These are phyloP conservation scores for Mionectes olivaceus DNA, from an alignment of 2,797 vertebrate species.

Conservation along the genomic window DNA sequence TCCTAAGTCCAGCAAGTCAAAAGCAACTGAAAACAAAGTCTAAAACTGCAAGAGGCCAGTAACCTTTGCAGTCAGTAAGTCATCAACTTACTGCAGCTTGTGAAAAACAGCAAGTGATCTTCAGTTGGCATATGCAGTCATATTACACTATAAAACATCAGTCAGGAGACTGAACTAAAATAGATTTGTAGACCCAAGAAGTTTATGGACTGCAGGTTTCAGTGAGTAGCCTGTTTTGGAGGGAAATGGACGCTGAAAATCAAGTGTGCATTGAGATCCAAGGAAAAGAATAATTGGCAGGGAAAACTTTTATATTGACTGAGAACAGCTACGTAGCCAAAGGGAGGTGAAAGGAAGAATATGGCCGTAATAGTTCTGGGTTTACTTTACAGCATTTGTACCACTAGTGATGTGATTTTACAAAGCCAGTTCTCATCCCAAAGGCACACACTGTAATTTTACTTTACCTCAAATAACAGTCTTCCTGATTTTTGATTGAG, in stretches of 20 bases:
- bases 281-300: not conserved
- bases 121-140: not conserved
- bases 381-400: not conserved
- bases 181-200: not conserved
- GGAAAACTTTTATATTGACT: conserved; percentile 11
- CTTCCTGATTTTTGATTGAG: not conserved
- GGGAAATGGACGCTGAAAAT: not conserved
- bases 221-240: not conserved
- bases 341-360: not conserved
- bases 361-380: not conserved
- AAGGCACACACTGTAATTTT: not conserved
- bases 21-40: not conserved
- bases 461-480: not conserved
- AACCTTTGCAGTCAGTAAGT: not conserved
- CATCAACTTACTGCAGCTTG: not conserved
- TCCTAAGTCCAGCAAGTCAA: not conserved
- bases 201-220: not conserved
- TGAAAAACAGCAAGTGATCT: not conserved
- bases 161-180: not conserved
- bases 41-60: not conserved
- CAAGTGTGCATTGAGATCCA: not conserved
- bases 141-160: not conserved
- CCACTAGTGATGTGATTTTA: not conserved
- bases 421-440: not conserved
- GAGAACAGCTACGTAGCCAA: not conserved